Conservation (phyloP, 2,113 vertebrate genomes). For the Pongo abelii region DNA sequence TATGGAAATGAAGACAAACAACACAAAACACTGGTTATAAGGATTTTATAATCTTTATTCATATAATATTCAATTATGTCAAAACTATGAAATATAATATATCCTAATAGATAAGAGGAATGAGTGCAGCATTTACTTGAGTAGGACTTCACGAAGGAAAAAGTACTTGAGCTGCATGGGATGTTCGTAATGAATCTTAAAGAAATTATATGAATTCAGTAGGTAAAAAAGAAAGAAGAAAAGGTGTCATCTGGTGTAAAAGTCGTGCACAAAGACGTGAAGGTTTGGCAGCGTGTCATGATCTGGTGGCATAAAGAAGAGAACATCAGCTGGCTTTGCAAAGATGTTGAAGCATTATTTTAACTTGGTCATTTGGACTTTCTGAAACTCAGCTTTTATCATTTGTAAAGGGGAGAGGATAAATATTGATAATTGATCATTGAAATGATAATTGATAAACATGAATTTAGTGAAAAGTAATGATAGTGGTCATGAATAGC, state of each 20-base stretch:
- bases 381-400: not conserved
- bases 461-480: not conserved
- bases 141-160: not conserved
- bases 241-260: not conserved
- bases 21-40: not conserved
- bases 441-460: not conserved
- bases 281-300: too few relatives aligned
- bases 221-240: not conserved
- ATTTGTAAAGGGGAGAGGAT: not conserved
- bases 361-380: not conserved
- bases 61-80: not conserved
- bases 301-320: not conserved
- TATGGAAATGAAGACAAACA: not conserved
- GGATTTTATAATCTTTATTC: not conserved
- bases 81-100: not conserved
- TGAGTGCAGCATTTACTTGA: not conserved
- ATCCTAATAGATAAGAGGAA: not conserved
- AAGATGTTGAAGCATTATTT: not conserved
- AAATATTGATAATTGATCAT: not conserved
- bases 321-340: accelerated
- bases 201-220: not conserved
- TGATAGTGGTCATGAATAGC: accelerated
- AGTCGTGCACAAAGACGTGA: not conserved
- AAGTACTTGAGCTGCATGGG: not conserved
- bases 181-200: not conserved